Percentiles rank a stretch among this genome's conserved stretches.
Evolutionary conservation across 2,797 vertebrate genomes (phyloP).

Genomic region (Neopelma chrysocephalum): DNA sequence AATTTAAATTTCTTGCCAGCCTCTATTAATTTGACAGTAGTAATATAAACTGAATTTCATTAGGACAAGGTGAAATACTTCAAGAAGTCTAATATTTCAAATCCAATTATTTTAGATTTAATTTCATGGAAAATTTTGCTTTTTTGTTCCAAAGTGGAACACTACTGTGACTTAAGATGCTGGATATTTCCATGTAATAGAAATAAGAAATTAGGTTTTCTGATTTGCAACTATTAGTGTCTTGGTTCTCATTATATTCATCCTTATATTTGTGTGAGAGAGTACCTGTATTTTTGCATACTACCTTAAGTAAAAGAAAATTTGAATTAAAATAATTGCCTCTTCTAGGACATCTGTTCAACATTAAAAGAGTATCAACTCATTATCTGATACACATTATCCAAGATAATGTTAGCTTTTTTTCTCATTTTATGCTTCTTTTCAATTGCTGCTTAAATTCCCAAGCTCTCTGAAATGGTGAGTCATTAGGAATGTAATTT

Average conservation of each 20-base stretch:
- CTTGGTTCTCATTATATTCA: not conserved
- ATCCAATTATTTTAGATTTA: not conserved
- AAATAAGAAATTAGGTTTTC: not conserved
- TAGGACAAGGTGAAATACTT: not conserved
- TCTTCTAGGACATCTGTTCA: constrained; percentile 23
- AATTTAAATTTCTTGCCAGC: not conserved
- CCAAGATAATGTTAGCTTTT: not conserved
- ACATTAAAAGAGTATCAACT: not conserved
- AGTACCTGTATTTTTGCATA: constrained; percentile 1
- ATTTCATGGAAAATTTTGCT: not conserved
- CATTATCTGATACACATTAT: constrained; percentile 16
- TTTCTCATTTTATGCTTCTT: constrained; percentile 17
- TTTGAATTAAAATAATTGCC: not conserved
- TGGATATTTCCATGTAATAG: not conserved
- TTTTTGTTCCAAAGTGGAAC: not conserved
- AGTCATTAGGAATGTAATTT: constrained; percentile 61
- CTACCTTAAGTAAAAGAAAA: not conserved
- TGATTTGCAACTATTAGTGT: not conserved
- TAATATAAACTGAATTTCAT: not conserved
- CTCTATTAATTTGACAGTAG: constrained; percentile 4
- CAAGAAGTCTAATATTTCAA: not conserved
- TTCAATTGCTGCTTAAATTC: constrained; percentile 35
- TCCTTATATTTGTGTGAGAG: not conserved
- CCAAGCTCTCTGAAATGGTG: constrained; percentile 38
- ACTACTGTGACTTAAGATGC: not conserved